Evolutionary conservation across 2,888 invertebrate genomes (phyloP), one percentile per base, ranked within the genome.

Genomic region (Gandaritis pyraliata): DNA sequence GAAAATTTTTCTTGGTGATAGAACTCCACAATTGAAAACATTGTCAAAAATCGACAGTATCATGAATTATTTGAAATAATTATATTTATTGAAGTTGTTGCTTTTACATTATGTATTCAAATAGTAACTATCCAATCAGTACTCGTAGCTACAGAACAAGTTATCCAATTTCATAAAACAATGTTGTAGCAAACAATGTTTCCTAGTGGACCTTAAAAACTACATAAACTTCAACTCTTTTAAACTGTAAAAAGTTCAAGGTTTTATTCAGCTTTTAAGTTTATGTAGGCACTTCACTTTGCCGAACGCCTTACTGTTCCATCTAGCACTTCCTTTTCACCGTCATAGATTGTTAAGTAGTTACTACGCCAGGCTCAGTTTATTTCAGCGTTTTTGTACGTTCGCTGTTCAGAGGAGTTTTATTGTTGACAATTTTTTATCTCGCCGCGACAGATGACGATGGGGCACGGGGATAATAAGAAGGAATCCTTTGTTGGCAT

Each of bases 321-420:
- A 53, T 66, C 70, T 70, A 29, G 16, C 23, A 23, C 8, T 10
- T 33, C 59, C 49, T 52, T 60, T 62, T 47, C 58, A 61, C 55
- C 18, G 51, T 41, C 51, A 64, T 64, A 76, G 63, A 48, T 56
- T 51, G 13, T 18, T 38, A 11, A 52, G 23, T 48, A 63, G 58
- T 64, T 52, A 48, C 51, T 59, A 61, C 33, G 29, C 8, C 29
- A 10, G 69, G 66, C 65, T 60, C 64, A 71, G 73, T 74, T 78
- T 80, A 76, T 74, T 78, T 55, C 72, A 73, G 76, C 78, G 74
- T 76, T 81, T 80, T 77, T 81, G 78, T 80, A 69, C 74, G 76
- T 77, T 75, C 72, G 72, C 71, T 71, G 66, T 74, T 73, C 66
- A 64, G 68, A 58, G 47, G 69, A 71, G 68, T 70, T 71, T 68